Evolutionary conservation across 1,140 invertebrate genomes (phyloP), one percentile per base, ranked within the genome.

Genomic region (Eriocheir sinensis): DNA sequence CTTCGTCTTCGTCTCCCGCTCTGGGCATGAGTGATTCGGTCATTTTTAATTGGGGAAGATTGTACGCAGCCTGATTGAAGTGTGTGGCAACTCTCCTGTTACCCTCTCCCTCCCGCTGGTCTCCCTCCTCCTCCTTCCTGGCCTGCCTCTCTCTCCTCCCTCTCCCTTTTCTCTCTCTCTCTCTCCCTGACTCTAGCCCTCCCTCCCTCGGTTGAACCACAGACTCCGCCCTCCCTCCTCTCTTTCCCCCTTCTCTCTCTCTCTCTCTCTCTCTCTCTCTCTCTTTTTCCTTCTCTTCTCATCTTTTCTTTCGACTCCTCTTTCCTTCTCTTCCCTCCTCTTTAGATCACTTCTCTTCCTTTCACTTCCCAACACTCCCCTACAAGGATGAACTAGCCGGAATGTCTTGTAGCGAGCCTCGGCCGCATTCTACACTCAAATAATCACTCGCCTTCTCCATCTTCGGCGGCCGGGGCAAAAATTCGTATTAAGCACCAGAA

Each of bases 401-500:
- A 44, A 48, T 89, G 12, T 48, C 88, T 89, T 88, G n/a, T n/a
- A 88, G 88, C 48, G 38, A 30, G 17, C 38, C 3, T 0, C 30
- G 36, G 40, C n/a, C 40, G 48, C 40, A 89, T 89, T 15, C 88
- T n/a, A 44, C 88, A 44, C 88, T n/a, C 88, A 48, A 44, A 89
- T 89, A 38, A 89, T 89, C 88, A 40, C 2, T 30, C 15, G 36
- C 9, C 15, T 8, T 89, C 88, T 89, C 30, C 17, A 4, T 44
- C n/a, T 30, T 89, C 30, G 36, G 48, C 88, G 40, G 40, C 27
- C 32, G 12, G 32, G 30, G 30, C 27, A 89, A 86, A 86, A 86
- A 6, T 41, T 21, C 34, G 40, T 34, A 34, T 40, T 36, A n/a
- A 86, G 12, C n/a, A 86, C 60, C 27, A n/a, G 27, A n/a, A 21